These are phyloP conservation scores for Notothenia coriiceps DNA, from an alignment of 2,113 vertebrate species.

Conservation along the genomic window DNA sequence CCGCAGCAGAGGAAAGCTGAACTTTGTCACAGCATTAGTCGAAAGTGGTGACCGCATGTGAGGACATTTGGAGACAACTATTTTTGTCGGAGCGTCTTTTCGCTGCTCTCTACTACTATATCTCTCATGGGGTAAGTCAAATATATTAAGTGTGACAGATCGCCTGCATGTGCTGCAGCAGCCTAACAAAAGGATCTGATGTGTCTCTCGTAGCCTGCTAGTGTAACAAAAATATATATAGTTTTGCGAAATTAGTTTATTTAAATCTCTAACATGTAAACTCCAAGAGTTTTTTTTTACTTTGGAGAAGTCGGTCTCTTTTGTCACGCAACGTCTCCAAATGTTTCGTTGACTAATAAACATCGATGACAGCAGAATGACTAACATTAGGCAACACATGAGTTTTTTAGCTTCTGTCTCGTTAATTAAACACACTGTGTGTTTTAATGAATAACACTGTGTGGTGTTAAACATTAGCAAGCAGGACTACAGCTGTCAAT, in stretches of 20 bases:
- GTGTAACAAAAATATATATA: neutral
- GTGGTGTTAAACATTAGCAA: slow-evolving; percentile 75
- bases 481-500: slow-evolving; percentile 24
- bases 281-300: neutral
- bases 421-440: slow-evolving; percentile 24
- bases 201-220: neutral
- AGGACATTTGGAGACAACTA: slow-evolving; percentile 58
- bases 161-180: slow-evolving; percentile 12
- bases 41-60: slow-evolving; percentile 56
- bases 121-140: slow-evolving; percentile 84
- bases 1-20: slow-evolving; percentile 18
- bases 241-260: neutral
- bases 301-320: neutral
- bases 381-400: neutral
- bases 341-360: neutral
- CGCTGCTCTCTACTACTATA: slow-evolving; percentile 18
- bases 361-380: neutral
- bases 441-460: slow-evolving; percentile 66
- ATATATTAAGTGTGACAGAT: slow-evolving; percentile 7
- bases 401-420: neutral
- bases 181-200: slow-evolving; percentile 47
- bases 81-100: slow-evolving; percentile 29
- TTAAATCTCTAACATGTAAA: neutral
- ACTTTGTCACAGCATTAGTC: slow-evolving; percentile 35
- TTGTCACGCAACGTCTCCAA: neutral